These are phyloP conservation scores for Trichogramma pretiosum DNA, from an alignment of 1,140 invertebrate species.

Conservation along the genomic window DNA sequence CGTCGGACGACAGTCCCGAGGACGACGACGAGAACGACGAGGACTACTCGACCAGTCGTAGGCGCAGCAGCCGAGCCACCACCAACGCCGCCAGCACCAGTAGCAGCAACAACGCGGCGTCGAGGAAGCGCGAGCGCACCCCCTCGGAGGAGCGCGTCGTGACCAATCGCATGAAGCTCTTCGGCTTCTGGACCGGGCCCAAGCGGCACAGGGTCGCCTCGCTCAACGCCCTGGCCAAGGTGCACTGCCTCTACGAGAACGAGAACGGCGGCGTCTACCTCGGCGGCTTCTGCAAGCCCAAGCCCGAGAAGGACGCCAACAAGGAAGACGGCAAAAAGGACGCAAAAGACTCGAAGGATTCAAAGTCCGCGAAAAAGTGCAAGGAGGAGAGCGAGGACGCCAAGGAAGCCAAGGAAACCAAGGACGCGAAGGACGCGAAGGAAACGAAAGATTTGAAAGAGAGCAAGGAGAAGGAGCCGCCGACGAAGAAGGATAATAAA, in stretches of 20 bases:
- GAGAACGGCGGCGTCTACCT: constrained; percentile 65
- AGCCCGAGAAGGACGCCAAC: constrained; percentile 36
- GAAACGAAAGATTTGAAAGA: constrained; percentile 24
- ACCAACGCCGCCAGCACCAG: constrained; percentile 22
- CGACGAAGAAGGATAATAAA: not conserved
- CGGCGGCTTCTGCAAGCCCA: constrained; percentile 46
- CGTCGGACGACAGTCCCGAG: no score
- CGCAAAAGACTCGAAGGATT: constrained; percentile 25
- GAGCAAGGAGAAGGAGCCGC: constrained; percentile 18
- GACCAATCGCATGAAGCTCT: constrained; percentile 44
- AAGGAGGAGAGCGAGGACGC: constrained; percentile 16
- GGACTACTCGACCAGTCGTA: no score
- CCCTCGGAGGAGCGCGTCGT: constrained; percentile 31
- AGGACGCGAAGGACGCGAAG: constrained; percentile 7
- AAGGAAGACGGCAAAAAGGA: constrained; percentile 30
- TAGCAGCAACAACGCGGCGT: no score
- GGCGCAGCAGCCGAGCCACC: constrained; percentile 20
- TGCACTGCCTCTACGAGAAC: constrained; percentile 84
- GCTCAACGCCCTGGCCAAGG: constrained; percentile 82
- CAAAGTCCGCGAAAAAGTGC: constrained; percentile 31
- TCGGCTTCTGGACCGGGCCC: constrained; percentile 57
- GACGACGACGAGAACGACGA: constrained; percentile 26
- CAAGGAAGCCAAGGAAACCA: constrained; percentile 9
- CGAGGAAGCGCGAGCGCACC: constrained; percentile 27
- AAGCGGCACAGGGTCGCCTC: constrained; percentile 78